Conservation (phyloP, 1,140 invertebrate species). For the Orchestia grillus region DNA sequence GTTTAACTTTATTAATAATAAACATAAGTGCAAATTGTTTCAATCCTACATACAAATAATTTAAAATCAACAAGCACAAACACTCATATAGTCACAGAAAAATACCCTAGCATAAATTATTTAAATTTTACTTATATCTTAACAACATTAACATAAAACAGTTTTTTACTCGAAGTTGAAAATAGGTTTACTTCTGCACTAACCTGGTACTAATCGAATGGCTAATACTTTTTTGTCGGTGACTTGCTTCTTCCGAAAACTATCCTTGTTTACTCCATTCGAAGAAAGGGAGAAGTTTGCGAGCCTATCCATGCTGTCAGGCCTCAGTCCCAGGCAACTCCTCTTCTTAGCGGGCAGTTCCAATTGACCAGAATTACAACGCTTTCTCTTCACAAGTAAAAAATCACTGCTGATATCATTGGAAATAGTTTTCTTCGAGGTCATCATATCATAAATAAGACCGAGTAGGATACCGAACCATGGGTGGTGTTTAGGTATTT, state of each 20-base stretch:
- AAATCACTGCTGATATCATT: conserved; percentile 31
- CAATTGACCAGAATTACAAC: conserved; percentile 50
- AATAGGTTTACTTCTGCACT: not conserved
- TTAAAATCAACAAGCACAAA: too few relatives aligned
- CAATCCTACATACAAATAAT: too few relatives aligned
- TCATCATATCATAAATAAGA: conserved; percentile 25
- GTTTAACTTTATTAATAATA: too few relatives aligned
- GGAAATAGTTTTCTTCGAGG: conserved; percentile 9
- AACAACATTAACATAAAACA: too few relatives aligned
- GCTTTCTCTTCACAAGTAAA: conserved; percentile 30
- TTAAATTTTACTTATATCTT: too few relatives aligned
- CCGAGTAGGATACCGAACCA: not conserved
- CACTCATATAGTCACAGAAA: too few relatives aligned
- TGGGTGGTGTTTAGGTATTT: not conserved
- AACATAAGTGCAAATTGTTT: too few relatives aligned
- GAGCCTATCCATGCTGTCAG: conserved; percentile 30
- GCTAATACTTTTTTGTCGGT: conserved; percentile 32
- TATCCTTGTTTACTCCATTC: conserved; percentile 38
- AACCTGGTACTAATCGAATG: conserved; percentile 32
- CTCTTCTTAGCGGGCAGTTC: conserved; percentile 17
- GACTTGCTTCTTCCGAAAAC: conserved; percentile 14
- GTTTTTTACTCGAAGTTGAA: too few relatives aligned
- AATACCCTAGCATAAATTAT: too few relatives aligned
- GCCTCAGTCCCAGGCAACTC: conserved; percentile 3
- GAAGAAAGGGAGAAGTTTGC: conserved; percentile 37